Evolutionary conservation across 37 sponge, comb jelly and placozoan genomes (phyloP).

Genomic region (Beroe forskalii): DNA sequence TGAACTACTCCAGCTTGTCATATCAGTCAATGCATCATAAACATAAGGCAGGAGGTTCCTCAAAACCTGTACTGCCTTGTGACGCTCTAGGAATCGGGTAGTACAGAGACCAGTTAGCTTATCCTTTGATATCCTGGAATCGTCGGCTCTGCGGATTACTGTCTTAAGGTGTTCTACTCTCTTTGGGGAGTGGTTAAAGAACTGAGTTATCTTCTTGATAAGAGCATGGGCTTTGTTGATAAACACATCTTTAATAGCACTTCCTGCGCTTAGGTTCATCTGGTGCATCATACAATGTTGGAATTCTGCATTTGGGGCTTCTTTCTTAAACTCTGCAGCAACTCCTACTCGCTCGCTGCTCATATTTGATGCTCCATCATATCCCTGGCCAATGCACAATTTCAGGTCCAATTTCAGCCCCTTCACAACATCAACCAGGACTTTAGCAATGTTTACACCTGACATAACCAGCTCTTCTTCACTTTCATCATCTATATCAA

Average conservation of each 20-base stretch:
- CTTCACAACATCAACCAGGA: constrained; percentile 47
- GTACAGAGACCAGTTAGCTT: constrained; percentile 45
- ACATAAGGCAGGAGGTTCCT: constrained; percentile 61
- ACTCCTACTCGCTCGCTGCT: constrained; percentile 39
- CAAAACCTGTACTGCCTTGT: constrained; percentile 33
- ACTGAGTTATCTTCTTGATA: constrained; percentile 60
- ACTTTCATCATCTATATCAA: neutral
- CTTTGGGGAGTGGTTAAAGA: constrained; percentile 28
- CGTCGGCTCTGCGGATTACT: constrained; percentile 33
- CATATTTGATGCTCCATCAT: constrained; percentile 65
- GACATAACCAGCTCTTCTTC: constrained; percentile 21
- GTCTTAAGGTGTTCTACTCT: constrained; percentile 51
- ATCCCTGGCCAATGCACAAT: constrained; percentile 66
- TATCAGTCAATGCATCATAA: constrained; percentile 1
- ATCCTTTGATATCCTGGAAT: constrained; percentile 56
- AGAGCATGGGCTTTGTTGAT: constrained; percentile 58
- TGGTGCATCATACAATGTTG: constrained; percentile 65
- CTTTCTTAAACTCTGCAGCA: constrained; percentile 51
- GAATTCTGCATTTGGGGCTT: constrained; percentile 58
- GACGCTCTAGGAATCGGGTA: constrained; percentile 67
- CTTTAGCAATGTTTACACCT: constrained; percentile 57
- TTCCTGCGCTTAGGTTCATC: constrained; percentile 61
- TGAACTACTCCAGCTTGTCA: constrained; percentile 35
- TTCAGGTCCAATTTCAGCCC: constrained; percentile 35
- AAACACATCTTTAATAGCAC: neutral